Base-by-base conservation (phyloP, 2,113 vertebrate species). In the Silurus asotus region DNA sequence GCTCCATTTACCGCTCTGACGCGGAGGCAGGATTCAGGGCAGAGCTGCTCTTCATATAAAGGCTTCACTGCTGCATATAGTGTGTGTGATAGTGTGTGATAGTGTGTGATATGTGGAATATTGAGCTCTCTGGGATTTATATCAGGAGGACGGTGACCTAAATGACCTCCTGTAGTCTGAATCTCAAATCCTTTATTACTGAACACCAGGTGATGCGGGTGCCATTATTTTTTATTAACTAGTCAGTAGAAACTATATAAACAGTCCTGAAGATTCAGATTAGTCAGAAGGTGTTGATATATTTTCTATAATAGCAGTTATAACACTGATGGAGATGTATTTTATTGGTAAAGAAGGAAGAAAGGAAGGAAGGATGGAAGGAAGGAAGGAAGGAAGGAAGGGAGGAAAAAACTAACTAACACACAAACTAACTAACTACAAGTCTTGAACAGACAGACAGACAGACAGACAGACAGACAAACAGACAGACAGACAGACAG, bases 101-200 rank as follows among this genome's bases (percentile, higher is more conserved):
- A 37, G 28, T 37, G 28, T 37, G 28, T 37, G 28, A 25, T 23
- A 2, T 58, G 14, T 59, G 79, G 49, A 81, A 81, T 81, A 81
- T 61, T 37, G 58, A 81, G 78, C 56, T 23, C 20, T 62, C 19
- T 62, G 37, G 19, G 58, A 81, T 62, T 81, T 19, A 62, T 48
- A 62, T 81, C 64, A 23, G 45, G 45, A 81, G 37, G 28, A 64
- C 19, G 79, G 20, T n/a, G 59, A 62, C 79, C 58, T 51, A 49
- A 81, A 81, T 81, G 79, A 61, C 79, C 78, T 80, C 17, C 56
- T 23, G 19, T 48, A n/a, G 19, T 45, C 20, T 64, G 80, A 65
- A 82, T 82, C 48, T n/a, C 62, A 82, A 67, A 67, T 53, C 23
- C 8, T 49, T 65, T n/a, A 82, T 82, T 82, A 67, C 61, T 51